Conservation (phyloP, 1,140 invertebrate species). For the Atopsyche davidsoni region DNA sequence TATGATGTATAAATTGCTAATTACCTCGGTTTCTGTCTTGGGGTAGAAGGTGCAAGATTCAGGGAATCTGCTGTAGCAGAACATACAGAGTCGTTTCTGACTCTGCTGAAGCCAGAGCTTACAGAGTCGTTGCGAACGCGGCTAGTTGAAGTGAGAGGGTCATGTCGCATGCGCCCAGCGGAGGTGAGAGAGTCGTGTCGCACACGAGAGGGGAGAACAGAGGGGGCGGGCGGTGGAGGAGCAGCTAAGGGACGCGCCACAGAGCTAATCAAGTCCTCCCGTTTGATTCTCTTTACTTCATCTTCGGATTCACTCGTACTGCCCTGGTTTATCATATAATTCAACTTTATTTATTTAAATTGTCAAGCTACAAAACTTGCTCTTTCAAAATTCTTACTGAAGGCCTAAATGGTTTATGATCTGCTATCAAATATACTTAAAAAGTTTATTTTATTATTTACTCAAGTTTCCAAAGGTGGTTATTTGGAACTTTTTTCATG, state of each 20-base stretch:
- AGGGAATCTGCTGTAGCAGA: constrained; percentile 7
- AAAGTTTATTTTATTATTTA: too few species aligned
- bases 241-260: neutral
- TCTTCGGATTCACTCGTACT: constrained; percentile 48
- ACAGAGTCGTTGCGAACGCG: constrained; percentile 13
- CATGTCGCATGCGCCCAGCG: neutral
- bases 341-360: neutral
- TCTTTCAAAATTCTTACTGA: too few species aligned
- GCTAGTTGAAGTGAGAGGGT: neutral
- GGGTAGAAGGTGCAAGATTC: constrained; percentile 1
- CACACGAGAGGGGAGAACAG: neutral
- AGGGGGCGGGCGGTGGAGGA: neutral
- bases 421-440: too few species aligned
- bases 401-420: too few species aligned
- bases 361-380: neutral
- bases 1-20: too few species aligned
- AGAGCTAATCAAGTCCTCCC: constrained; percentile 3
- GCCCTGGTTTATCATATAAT: constrained; percentile 35
- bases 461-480: too few species aligned
- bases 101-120: constrained; percentile 8
- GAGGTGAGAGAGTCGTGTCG: neutral
- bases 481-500: too few species aligned
- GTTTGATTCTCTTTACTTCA: constrained; percentile 27
- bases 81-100: constrained; percentile 13
- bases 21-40: constrained; percentile 1